A percentile compares a stretch with the other conserved stretches of the same genome.
Conservation (phyloP, 37 sponge, comb jelly and placozoan genomes). For the Oscarella lobularis region DNA sequence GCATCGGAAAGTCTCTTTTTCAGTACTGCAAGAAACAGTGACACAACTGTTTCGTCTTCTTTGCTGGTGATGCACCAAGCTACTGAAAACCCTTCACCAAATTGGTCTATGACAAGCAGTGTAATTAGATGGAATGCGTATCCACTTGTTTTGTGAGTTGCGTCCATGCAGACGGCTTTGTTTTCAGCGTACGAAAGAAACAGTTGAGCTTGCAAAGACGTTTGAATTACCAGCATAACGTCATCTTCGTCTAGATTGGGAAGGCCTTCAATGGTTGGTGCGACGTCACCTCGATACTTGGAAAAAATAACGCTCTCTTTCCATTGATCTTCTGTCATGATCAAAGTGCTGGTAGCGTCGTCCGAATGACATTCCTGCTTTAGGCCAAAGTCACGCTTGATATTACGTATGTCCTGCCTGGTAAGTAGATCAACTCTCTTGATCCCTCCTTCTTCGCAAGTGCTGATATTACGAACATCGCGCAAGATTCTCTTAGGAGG, state of each 20-base stretch:
- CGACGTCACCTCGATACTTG: neutral
- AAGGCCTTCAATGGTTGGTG: neutral
- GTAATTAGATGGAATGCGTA: neutral
- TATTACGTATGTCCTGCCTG: neutral
- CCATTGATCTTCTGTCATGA: neutral
- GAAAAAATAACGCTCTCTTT: neutral
- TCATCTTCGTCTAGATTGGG: neutral
- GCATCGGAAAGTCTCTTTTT: slow-evolving; percentile 8
- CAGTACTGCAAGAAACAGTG: slow-evolving; percentile 12
- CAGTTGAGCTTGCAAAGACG: neutral
- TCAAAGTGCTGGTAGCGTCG: neutral
- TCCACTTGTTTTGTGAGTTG: neutral
- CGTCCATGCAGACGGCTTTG: neutral
- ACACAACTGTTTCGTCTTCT: slow-evolving; percentile 17
- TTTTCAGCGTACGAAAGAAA: neutral
- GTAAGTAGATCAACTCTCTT: neutral
- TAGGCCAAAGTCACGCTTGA: neutral
- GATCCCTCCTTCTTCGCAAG: neutral
- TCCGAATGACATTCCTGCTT: neutral
- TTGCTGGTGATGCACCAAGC: slow-evolving; percentile 12
- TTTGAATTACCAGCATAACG: neutral
- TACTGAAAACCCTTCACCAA: neutral
- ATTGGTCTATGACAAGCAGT: neutral
- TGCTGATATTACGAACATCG: neutral
- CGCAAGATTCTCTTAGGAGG: neutral